These are phyloP conservation scores for Leguminivora glycinivorella DNA, from an alignment of 1,140 invertebrate genomes.

Conservation along the genomic window DNA sequence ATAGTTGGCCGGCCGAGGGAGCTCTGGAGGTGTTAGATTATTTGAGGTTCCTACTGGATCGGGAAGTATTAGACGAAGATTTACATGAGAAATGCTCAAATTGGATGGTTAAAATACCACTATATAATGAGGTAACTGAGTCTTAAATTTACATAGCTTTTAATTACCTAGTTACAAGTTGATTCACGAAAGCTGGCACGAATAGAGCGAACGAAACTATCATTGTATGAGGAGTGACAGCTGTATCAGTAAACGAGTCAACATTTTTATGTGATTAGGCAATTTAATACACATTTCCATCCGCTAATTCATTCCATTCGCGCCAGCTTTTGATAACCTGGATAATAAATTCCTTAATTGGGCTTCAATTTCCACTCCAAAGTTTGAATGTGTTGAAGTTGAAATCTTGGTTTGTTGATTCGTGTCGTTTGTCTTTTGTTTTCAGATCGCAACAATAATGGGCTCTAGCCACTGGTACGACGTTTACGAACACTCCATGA, in stretches of 20 bases:
- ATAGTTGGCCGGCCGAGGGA: slow-evolving; percentile 68
- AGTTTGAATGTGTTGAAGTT: not conserved
- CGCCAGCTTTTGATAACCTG: too few species aligned
- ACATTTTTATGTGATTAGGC: too few species aligned
- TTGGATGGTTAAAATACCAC: slow-evolving; percentile 71
- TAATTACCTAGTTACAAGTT: not conserved
- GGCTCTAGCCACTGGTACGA: slow-evolving; percentile 60
- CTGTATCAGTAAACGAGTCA: too few species aligned
- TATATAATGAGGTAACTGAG: slow-evolving; percentile 70
- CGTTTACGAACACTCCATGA: slow-evolving; percentile 61
- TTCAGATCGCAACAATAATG: slow-evolving; percentile 67
- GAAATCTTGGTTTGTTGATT: not conserved
- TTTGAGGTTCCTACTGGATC: slow-evolving; percentile 60
- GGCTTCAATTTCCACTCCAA: too few species aligned
- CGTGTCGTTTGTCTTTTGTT: slow-evolving; percentile 30
- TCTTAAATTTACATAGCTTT: not conserved
- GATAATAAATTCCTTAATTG: too few species aligned
- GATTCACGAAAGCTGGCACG: too few species aligned
- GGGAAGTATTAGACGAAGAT: slow-evolving; percentile 53
- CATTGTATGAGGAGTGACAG: too few species aligned
- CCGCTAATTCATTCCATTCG: too few species aligned
- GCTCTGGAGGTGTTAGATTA: slow-evolving; percentile 71
- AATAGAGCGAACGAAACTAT: too few species aligned
- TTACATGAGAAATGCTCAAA: slow-evolving; percentile 66
- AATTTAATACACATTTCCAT: too few species aligned